A percentile compares a stretch with the other conserved stretches of the same genome.
These are phyloP conservation scores for Arrhopalites spinosus DNA, from an alignment of 2,888 invertebrate species.

Conservation along the genomic window DNA sequence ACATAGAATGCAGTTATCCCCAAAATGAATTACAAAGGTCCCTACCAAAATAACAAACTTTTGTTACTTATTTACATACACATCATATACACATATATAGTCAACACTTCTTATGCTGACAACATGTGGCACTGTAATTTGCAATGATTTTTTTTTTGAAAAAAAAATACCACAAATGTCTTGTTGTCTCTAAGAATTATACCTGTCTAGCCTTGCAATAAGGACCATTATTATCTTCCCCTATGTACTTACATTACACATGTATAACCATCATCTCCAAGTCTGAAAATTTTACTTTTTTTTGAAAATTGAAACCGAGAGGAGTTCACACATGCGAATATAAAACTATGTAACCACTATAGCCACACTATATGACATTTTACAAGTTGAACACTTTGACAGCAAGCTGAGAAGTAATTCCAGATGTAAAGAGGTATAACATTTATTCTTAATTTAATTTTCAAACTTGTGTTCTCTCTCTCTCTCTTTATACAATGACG, in stretches of 20 bases:
- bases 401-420: too few relatives aligned
- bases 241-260: background rate
- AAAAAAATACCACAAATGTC: conserved; percentile 3
- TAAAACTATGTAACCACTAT: background rate
- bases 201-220: conserved; percentile 18
- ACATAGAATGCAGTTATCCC: too few relatives aligned
- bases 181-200: background rate
- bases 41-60: background rate
- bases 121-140: conserved; percentile 17
- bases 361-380: background rate
- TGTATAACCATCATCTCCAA: background rate
- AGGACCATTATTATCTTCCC: background rate
- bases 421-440: too few relatives aligned
- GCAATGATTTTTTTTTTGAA: conserved; percentile 17
- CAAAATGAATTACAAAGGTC: background rate
- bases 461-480: too few relatives aligned
- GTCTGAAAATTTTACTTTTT: background rate
- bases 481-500: too few relatives aligned
- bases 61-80: background rate
- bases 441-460: too few relatives aligned
- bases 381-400: background rate
- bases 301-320: conserved; percentile 12
- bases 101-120: background rate
- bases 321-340: background rate
- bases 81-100: background rate